Base-by-base conservation (phyloP, 2,888 invertebrate species). In the Orchesellides sinensis region DNA sequence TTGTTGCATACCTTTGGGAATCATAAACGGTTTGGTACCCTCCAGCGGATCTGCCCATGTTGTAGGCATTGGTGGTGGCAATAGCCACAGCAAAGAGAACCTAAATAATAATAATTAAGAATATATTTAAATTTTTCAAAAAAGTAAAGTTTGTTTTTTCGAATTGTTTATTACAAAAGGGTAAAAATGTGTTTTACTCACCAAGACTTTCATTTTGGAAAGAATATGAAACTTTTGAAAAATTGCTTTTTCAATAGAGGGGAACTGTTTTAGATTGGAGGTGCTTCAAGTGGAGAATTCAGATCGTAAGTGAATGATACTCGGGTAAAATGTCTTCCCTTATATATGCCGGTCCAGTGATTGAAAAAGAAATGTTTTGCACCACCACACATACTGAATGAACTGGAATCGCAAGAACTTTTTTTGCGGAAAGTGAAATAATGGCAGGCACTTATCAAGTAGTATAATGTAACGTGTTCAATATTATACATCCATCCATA, bases 291-390 rank as follows among this genome's bases (percentile, higher is more conserved):
- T 65, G 79, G 52, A 72, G 63, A 45, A 32, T n/a, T 54, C 35
- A 68, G 68, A 49, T 80, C 17, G 61, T 68, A 25, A 81, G 56
- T 73, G 80, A 81, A 81, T 81, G 80, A 81, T 81, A 66, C 73
- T 73, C 65, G 40, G 73, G 80, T 19, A 12, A 56, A 68, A 66
- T 23, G 59, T 73, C 80, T 45, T n/a, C 80, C 80, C 80, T 81
- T 81, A 80, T 80, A 80, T 72, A 80, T 59, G 65, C 72, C 79
- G 79, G 79, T 80, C 79, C 79, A 80, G 79, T 29, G 54, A 65
- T 61, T 49, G 70, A 47, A 45, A 79, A 65, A 19, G 40, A n/a
- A n/a, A n/a, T n/a, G n/a, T n/a, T n/a, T 54, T 56, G 40, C 56
- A 32, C 25, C 61, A 19, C 52, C 49, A 66, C 65, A 79, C 19